phyloP scores from a whole-genome alignment of 2,797 vertebrate genomes.

The Pampus argenteus region DNA sequence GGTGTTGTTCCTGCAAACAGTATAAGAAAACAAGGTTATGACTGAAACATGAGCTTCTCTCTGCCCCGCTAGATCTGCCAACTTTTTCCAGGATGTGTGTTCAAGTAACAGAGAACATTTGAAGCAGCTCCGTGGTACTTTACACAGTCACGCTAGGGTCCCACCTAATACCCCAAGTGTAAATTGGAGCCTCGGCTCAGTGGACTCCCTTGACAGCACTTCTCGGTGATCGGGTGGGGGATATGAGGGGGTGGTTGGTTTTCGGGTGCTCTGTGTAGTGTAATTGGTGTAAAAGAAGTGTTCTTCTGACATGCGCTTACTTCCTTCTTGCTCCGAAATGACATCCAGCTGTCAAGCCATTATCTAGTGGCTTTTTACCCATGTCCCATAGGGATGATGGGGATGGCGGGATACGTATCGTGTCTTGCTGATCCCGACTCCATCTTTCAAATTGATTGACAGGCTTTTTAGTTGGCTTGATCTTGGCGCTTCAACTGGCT shows the following conservation, averaged over 20 bases:
- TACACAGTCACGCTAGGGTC: slow-evolving; percentile 71
- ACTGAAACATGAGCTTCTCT: slow-evolving; percentile 79
- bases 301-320: slow-evolving; percentile 64
- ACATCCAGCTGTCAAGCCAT: slow-evolving; percentile 77
- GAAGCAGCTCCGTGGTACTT: slow-evolving; percentile 59
- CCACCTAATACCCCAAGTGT: slow-evolving; percentile 80
- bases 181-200: slow-evolving; percentile 78
- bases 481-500: slow-evolving; percentile 55
- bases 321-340: slow-evolving; percentile 61
- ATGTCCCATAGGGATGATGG: slow-evolving; percentile 48
- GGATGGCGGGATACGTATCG: slow-evolving; percentile 2
- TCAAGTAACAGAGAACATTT: slow-evolving; percentile 52
- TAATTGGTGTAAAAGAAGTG: slow-evolving; percentile 81
- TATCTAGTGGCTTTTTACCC: slow-evolving; percentile 75
- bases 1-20: slow-evolving; percentile 49
- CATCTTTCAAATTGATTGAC: slow-evolving; percentile 74
- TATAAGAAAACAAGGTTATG: slow-evolving; percentile 65
- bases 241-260: slow-evolving; percentile 35
- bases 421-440: slow-evolving; percentile 47
- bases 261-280: slow-evolving; percentile 56
- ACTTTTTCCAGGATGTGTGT: slow-evolving; percentile 51
- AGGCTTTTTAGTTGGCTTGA: slow-evolving; percentile 65
- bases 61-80: slow-evolving; percentile 48
- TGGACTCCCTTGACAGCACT: slow-evolving; percentile 72
- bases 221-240: slow-evolving; percentile 51